These are phyloP conservation scores for Branchinecta lindahli DNA, from an alignment of 1,140 invertebrate genomes.

Conservation along the genomic window DNA sequence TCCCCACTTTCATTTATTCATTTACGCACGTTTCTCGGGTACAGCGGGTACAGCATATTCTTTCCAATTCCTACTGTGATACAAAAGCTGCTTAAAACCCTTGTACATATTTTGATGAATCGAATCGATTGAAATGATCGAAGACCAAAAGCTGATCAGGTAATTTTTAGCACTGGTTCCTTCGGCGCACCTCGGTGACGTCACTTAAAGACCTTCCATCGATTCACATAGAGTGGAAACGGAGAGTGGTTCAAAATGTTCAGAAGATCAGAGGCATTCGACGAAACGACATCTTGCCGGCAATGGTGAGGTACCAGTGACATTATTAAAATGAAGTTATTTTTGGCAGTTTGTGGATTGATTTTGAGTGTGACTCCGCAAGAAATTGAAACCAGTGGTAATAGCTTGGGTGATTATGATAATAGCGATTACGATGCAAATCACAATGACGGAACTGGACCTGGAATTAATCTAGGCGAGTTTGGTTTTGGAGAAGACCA, in stretches of 20 bases:
- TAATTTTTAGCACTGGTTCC: not conserved
- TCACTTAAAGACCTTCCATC: not conserved
- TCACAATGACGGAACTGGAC: not conserved
- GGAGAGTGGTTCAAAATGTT: not conserved
- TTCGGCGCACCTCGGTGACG: not conserved
- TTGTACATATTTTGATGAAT: no score
- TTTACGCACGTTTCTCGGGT: no score
- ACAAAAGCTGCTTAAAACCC: no score
- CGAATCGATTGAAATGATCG: not conserved
- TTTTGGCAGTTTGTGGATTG: not conserved
- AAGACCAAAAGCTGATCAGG: not conserved
- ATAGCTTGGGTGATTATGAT: not conserved
- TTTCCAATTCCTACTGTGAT: no score
- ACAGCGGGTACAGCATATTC: no score
- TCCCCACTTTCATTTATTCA: no score
- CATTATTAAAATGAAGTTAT: not conserved
- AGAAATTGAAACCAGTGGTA: not conserved
- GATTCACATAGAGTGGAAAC: not conserved
- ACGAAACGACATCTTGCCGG: not conserved
- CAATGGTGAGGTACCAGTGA: not conserved
- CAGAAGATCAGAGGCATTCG: not conserved
- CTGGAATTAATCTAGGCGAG: not conserved
- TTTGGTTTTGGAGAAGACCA: not conserved
- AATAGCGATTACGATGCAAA: constrained; percentile 4
- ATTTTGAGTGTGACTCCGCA: not conserved